Evolutionary conservation across 2,113 vertebrate species (phyloP).

Genomic region (Choloepus hoffmanni): DNA sequence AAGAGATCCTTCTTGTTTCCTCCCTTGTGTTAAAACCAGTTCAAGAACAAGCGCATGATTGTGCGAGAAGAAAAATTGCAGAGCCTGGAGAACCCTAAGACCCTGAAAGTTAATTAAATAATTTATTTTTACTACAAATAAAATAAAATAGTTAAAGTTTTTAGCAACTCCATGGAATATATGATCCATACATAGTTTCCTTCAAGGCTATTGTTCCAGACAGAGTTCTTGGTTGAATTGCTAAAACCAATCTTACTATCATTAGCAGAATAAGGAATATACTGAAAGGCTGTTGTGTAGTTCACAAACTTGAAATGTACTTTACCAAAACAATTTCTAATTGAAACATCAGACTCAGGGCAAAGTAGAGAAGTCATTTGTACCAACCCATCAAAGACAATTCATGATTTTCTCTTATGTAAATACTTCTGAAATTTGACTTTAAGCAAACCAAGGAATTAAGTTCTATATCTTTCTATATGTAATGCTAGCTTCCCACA

Average conservation of each 20-base stretch:
- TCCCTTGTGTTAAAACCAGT: background rate
- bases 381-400: background rate
- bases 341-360: background rate
- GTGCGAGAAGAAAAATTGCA: background rate
- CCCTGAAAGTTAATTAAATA: background rate
- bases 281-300: background rate
- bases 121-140: background rate
- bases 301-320: background rate
- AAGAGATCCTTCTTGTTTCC: background rate
- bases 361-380: background rate
- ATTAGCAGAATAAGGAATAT: background rate
- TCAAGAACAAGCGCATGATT: background rate
- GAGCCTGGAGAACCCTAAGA: background rate
- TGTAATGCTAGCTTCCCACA: background rate
- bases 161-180: slow-evolving; percentile 9
- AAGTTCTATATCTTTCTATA: background rate
- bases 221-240: slow-evolving; percentile 13
- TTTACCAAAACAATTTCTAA: background rate
- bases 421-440: slow-evolving; percentile 30
- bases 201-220: background rate
- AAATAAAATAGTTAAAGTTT: background rate
- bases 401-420: background rate
- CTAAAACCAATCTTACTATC: slow-evolving; percentile 30
- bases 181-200: background rate
- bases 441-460: background rate